A percentile compares a stretch with the other conserved stretches of the same genome.
These are phyloP conservation scores for Smutsia temminckii DNA, from an alignment of 2,797 vertebrate species.

Conservation along the genomic window DNA sequence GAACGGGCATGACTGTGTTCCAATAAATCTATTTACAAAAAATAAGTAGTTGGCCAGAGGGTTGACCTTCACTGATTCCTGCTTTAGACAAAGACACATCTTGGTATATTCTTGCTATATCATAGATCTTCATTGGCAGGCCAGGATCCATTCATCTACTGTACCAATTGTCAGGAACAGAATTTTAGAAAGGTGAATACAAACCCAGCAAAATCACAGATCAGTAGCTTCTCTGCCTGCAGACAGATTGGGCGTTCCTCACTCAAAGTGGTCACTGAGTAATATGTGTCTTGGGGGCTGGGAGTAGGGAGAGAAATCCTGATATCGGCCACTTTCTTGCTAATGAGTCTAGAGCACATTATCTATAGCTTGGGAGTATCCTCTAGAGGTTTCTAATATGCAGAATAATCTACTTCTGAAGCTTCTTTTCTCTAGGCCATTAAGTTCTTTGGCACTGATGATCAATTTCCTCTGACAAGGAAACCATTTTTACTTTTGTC, in stretches of 20 bases:
- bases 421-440: constrained; percentile 21
- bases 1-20: not conserved
- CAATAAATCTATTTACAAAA: constrained; percentile 22
- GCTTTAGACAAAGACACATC: constrained; percentile 5
- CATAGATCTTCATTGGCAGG: not conserved
- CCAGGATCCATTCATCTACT: not conserved
- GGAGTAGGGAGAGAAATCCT: constrained; percentile 5
- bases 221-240: not conserved
- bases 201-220: constrained; percentile 41
- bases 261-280: not conserved
- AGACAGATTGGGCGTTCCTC: not conserved
- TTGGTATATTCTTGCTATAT: constrained; percentile 50
- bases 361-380: not conserved
- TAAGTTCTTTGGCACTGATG: constrained; percentile 47
- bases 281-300: not conserved
- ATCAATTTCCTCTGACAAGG: constrained; percentile 43
- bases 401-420: constrained; percentile 47
- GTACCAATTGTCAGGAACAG: not conserved
- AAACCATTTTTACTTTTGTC: constrained; percentile 58
- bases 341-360: constrained; percentile 27
- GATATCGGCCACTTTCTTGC: not conserved
- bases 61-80: not conserved
- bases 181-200: not conserved
- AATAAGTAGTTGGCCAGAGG: not conserved
- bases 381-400: constrained; percentile 53